A percentile compares a stretch with the other conserved stretches of the same genome.
Conservation (phyloP, 2,113 vertebrate genomes). For the Podocnemis expansa region DNA sequence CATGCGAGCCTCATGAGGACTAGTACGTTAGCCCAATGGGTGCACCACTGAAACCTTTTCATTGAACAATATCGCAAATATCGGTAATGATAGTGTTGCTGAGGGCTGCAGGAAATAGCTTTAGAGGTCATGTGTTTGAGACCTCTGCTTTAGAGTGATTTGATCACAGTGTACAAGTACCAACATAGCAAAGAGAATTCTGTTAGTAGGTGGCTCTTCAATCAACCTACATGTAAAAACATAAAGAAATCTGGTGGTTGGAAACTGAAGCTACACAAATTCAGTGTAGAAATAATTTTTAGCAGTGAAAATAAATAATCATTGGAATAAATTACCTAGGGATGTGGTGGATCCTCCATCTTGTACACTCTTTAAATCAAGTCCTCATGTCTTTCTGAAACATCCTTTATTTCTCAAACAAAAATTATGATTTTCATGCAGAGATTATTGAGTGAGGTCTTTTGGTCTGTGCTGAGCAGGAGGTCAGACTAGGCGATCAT, state of each 20-base stretch:
- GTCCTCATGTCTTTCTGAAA: background rate
- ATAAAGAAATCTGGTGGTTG: background rate
- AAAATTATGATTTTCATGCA: background rate
- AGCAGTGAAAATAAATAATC: slow-evolving; percentile 9
- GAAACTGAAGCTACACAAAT: slow-evolving; percentile 21
- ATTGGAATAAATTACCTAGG: background rate
- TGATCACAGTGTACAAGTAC: slow-evolving; percentile 5
- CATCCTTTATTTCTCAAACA: background rate
- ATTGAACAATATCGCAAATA: too few relatives aligned
- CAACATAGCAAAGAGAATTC: background rate
- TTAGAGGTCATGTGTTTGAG: too few relatives aligned
- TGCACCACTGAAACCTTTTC: too few relatives aligned
- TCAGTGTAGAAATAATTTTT: background rate
- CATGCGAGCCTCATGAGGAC: too few relatives aligned
- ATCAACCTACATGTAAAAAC: background rate
- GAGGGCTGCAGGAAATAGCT: too few relatives aligned
- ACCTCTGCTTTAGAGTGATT: too few relatives aligned
- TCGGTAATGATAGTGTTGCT: too few relatives aligned
- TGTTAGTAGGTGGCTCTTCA: background rate
- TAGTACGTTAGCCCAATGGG: too few relatives aligned
- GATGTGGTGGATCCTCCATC: background rate
- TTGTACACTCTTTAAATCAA: slow-evolving; percentile 1
- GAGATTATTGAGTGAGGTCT: background rate
- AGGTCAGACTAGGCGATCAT: background rate
- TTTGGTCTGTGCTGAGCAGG: background rate